Conservation (phyloP, 2,888 invertebrate species). For the Mystacides longicornis region DNA sequence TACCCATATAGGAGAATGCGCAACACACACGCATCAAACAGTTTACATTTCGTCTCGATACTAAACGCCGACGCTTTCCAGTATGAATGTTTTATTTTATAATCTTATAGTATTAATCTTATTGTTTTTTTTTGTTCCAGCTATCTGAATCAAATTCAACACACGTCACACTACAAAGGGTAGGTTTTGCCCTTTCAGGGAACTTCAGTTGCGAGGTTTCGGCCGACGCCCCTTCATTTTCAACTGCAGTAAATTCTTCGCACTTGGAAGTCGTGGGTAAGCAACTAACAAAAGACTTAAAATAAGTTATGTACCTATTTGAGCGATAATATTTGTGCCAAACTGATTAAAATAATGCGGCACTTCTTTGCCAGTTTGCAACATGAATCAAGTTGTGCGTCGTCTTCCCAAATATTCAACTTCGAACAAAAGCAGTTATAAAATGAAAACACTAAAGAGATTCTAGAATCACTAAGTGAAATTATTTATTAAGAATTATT, state of each 20-base stretch:
- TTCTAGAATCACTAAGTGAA: too few species aligned
- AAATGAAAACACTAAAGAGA: too few species aligned
- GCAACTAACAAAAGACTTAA: slow-evolving; percentile 30
- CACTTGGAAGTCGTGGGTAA: slow-evolving; percentile 66
- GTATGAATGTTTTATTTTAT: background rate
- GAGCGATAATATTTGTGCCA: background rate
- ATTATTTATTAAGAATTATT: too few species aligned
- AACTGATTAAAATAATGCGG: too few species aligned
- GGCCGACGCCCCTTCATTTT: slow-evolving; percentile 60
- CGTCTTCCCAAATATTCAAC: too few species aligned
- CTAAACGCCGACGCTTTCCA: too few species aligned
- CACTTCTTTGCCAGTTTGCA: too few species aligned
- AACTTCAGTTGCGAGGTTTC: slow-evolving; percentile 68
- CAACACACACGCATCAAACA: too few species aligned
- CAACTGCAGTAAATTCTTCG: slow-evolving; percentile 56
- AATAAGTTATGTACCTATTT: background rate
- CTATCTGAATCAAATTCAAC: slow-evolving; percentile 60
- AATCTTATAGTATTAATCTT: background rate
- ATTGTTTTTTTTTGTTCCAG: slow-evolving; percentile 36
- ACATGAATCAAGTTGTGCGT: too few species aligned
- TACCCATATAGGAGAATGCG: too few species aligned
- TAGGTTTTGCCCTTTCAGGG: slow-evolving; percentile 59
- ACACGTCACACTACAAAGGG: slow-evolving; percentile 59
- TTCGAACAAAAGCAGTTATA: too few species aligned
- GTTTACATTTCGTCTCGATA: too few species aligned